Base-by-base conservation (phyloP, 2,797 vertebrate genomes). In the Lithobates sylvaticus region DNA sequence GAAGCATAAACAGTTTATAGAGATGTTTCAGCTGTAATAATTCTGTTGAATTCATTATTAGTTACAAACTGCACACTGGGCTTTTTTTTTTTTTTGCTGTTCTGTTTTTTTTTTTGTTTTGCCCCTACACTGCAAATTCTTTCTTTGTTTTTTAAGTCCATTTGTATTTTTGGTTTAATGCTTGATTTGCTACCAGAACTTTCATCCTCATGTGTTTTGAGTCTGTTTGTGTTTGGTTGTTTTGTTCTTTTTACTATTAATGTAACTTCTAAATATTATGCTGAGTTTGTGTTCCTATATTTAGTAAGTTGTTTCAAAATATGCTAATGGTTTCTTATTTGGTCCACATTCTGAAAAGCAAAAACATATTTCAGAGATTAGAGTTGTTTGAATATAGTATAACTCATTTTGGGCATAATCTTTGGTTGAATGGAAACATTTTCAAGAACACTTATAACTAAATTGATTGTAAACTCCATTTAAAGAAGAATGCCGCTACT, bases 201-300 rank as follows among this genome's bases (percentile, higher is more conserved):
- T 78, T 69, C 64, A 80, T 47, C 65, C 21, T 67, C 26, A 80
- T 80, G 50, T 80, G 39, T 80, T 80, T 47, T 32, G 18, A 64
- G n/a, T 80, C 64, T 69, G 47, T 36, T 27, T 42, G 12, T 70
- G 16, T 18, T 69, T 42, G 3, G 27, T 21, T 29, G 64, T 68
- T 80, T 80, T 27, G 44, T 65, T 80, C 27, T 50, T 78, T 67
- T 39, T 67, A 78, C 65, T 65, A 78, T 26, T 65, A 78, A 58
- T 34, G 7, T 78, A 67, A 42, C 12, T 34, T 64, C 64, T 67
- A 67, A 77, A 67, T 65, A 78, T 32, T 26, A 67, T 67, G 23
- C 16, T 34, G 61, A 65, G 76, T 67, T 67, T 78, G 16, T 78
- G 15, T 78, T 47, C 39, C n/a, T 79, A 44, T 69, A 36, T 34